Base-by-base conservation (phyloP, 2,113 vertebrate genomes). In the Nesogale talazaci region DNA sequence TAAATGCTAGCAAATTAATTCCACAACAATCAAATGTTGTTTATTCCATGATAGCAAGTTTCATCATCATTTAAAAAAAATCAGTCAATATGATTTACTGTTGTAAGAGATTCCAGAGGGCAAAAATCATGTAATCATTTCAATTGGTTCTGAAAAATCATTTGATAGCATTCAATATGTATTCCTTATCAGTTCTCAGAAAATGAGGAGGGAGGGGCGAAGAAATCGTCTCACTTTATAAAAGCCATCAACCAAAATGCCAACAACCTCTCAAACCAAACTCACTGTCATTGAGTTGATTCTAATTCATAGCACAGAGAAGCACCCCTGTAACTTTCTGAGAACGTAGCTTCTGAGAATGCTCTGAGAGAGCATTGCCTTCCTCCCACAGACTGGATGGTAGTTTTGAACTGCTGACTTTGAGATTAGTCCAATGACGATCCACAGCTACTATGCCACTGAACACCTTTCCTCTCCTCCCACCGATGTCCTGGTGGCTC, bases 1-100 rank as follows among this genome's bases (percentile, higher is more conserved):
- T 56, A 20, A 83, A 86, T 9, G 14, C 56, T 31, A 83, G 52
- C 15, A 81, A 94, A 57, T 87, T 57, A 90, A 92, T 92, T 83
- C 3, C 23, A 52, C 14, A 79, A 74, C 11, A 74, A 79, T 9
- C 6, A 86, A 79, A 78, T 79, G 22, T 27, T 87, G 22, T 67
- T 76, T 72, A 34, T 56, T 34, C 1, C 8, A 63, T 46, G 27
- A 56, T n/a, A 29, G 9, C 3, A 84, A 81, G 6, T 81, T 81
- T 77, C 34, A 70, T 89, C 78, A 75, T 57, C n/a, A 70, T 57
- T 31, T 57, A 25, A 34, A 67, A 86, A n/a, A 93, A 90, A 86
- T 59, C 6, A 75, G 27, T 78, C 42, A 75, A 34, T 83, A 36
- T 70, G 77, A 81, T 94, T 84, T 77, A 40, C 11, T 36, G 70